Evolutionary conservation across 2,113 vertebrate genomes (phyloP), one percentile per base, ranked within the genome.

Genomic region (Mastomys coucha): DNA sequence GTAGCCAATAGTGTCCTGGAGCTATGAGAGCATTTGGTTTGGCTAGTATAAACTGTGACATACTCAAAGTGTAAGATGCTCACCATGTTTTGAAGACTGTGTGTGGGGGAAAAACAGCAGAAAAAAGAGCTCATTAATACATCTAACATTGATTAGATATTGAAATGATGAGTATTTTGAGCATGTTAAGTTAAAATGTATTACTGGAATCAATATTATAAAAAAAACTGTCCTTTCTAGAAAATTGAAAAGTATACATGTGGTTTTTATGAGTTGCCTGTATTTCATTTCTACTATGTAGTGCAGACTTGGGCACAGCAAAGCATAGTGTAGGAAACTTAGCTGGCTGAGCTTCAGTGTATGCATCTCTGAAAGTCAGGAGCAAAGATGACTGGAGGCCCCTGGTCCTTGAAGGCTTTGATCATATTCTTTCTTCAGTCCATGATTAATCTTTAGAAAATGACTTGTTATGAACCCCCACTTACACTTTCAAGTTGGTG

Each of bases 101-200:
- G 2, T 17, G 63, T 36, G 36, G 42, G 51, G 19, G n/a, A 78
- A 28, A 28, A 56, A 82, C n/a, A 76, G 4, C 33, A 12, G 24
- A 17, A 28, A 58, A 60, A 82, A 26, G 51, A 69, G 16, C 65
- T 82, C 51, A 78, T 85, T 19, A 94, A 63, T 84, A 80, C 63
- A 67, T 75, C 0, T 77, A 88, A 90, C 63, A 42, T 49, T 16
- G 36, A 73, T 39, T 84, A 2, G 26, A 75, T 56, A n/a, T 69
- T 91, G 65, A 92, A 96, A 92, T 58, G 65, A 53, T 33, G 53
- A 53, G 60, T 85, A 78, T 80, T 80, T 75, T 73, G 45, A 85
- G 58, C 14, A 31, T 49, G 67, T 91, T 89, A 91, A 39, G 45
- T 28, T 85, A 90, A 85, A 88, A 69, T 63, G 28, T 26, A 86